Evolutionary conservation across 1,140 invertebrate genomes (phyloP).

Genomic region (Scaptomyza hsui): DNA sequence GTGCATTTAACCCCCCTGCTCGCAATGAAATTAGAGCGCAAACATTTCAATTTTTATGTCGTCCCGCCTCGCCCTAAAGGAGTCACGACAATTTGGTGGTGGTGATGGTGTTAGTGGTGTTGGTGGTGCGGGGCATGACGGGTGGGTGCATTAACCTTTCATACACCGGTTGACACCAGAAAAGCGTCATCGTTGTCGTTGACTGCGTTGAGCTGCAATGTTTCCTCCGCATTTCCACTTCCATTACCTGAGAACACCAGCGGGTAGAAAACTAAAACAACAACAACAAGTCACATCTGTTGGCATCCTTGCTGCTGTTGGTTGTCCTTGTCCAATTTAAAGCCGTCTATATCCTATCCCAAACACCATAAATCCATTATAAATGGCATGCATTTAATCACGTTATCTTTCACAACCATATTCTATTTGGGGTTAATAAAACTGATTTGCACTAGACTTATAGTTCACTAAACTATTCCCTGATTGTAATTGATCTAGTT

Average conservation of each 20-base stretch:
- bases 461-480: no score
- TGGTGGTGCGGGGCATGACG: not conserved
- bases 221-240: conserved; percentile 33
- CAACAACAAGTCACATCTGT: conserved; percentile 49
- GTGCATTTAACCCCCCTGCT: conserved; percentile 36
- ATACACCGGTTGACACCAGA: conserved; percentile 39
- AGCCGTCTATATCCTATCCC: not conserved
- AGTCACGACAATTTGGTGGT: no score
- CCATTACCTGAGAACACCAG: conserved; percentile 32
- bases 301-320: conserved; percentile 24
- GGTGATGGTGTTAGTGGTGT: conserved; percentile 24
- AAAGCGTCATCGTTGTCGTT: not conserved
- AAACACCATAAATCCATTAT: conserved; percentile 1
- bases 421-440: not conserved
- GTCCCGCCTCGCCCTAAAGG: conserved; percentile 3
- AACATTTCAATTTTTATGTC: conserved; percentile 52
- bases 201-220: conserved; percentile 1
- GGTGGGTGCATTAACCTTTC: conserved; percentile 50
- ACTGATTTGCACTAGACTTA: no score
- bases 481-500: no score
- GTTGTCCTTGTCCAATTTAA: conserved; percentile 27
- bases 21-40: conserved; percentile 50
- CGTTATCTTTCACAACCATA: not conserved
- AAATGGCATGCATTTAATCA: not conserved
- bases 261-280: conserved; percentile 21